Conservation (phyloP, 2,888 invertebrate genomes). For the Beris morrisii region DNA sequence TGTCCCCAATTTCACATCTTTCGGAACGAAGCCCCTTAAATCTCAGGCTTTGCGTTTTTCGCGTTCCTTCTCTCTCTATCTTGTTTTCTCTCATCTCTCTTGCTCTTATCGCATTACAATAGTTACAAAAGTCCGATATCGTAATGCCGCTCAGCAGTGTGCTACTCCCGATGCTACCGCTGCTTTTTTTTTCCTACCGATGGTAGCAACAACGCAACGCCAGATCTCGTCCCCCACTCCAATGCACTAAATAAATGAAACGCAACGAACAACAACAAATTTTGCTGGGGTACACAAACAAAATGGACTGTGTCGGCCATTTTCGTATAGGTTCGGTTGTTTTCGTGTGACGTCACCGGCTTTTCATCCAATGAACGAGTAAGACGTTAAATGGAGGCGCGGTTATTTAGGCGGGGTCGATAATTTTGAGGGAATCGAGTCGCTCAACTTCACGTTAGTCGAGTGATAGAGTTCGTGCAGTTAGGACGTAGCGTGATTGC, state of each 20-base stretch:
- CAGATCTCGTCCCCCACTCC: slow-evolving; percentile 33
- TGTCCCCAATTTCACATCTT: no score
- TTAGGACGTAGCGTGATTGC: background rate
- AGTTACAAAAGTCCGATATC: slow-evolving; percentile 10
- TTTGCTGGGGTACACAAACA: slow-evolving; percentile 40
- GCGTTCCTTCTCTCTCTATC: no score
- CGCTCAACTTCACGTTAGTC: slow-evolving; percentile 41
- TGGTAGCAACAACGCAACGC: slow-evolving; percentile 9
- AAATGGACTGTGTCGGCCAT: slow-evolving; percentile 42
- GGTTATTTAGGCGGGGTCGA: slow-evolving; percentile 41
- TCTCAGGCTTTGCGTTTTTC: no score
- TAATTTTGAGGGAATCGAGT: slow-evolving; percentile 33
- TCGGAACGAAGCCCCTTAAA: no score
- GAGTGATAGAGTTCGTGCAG: slow-evolving; percentile 42
- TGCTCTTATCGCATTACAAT: slow-evolving; percentile 14
- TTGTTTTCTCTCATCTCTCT: background rate
- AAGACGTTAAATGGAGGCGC: slow-evolving; percentile 35
- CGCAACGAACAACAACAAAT: slow-evolving; percentile 33
- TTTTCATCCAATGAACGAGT: slow-evolving; percentile 37
- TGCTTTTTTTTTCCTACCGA: slow-evolving; percentile 27
- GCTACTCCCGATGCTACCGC: slow-evolving; percentile 22
- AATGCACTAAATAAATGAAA: slow-evolving; percentile 24
- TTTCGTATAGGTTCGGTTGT: slow-evolving; percentile 39
- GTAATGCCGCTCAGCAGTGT: background rate
- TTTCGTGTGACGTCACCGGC: slow-evolving; percentile 43